Evolutionary conservation across 2,888 invertebrate genomes (phyloP).

Genomic region (Keiferia lycopersicella): DNA sequence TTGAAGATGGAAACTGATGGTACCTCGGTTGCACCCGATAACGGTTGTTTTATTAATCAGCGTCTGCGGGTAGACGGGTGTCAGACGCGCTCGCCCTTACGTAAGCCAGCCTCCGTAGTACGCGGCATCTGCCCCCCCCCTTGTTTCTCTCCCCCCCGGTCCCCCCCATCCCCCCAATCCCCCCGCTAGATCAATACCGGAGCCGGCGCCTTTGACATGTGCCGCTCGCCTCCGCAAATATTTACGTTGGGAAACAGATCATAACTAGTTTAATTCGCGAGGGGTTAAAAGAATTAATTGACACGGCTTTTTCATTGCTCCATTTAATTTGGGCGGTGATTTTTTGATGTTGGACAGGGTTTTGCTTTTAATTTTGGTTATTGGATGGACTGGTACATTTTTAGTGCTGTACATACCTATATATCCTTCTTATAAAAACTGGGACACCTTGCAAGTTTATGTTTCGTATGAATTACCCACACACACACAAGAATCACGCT

Average conservation of each 20-base stretch:
- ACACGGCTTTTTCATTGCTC: constrained; percentile 29
- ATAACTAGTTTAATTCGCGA: constrained; percentile 70
- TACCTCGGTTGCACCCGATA: constrained; percentile 64
- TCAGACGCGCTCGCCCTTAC: constrained; percentile 76
- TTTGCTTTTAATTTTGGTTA: not conserved
- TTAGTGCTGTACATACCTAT: no score
- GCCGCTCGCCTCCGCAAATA: constrained; percentile 76
- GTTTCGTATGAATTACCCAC: no score
- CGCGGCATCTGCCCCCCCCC: constrained; percentile 41
- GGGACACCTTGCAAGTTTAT: no score
- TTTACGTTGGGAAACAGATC: constrained; percentile 79
- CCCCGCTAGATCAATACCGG: constrained; percentile 78
- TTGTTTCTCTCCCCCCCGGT: constrained; percentile 32
- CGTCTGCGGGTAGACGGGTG: constrained; percentile 67
- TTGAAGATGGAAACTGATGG: constrained; percentile 55
- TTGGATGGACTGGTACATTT: constrained; percentile 16
- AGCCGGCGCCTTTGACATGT: constrained; percentile 80
- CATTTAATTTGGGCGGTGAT: constrained; percentile 14
- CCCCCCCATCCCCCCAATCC: constrained; percentile 33
- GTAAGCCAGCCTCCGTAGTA: constrained; percentile 72
- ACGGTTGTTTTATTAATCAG: constrained; percentile 75
- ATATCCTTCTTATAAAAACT: no score
- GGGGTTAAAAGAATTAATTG: constrained; percentile 51
- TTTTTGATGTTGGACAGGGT: not conserved
- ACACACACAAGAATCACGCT: no score